Conservation (phyloP, 2,888 invertebrate species). For the Cerastis leucographa region DNA sequence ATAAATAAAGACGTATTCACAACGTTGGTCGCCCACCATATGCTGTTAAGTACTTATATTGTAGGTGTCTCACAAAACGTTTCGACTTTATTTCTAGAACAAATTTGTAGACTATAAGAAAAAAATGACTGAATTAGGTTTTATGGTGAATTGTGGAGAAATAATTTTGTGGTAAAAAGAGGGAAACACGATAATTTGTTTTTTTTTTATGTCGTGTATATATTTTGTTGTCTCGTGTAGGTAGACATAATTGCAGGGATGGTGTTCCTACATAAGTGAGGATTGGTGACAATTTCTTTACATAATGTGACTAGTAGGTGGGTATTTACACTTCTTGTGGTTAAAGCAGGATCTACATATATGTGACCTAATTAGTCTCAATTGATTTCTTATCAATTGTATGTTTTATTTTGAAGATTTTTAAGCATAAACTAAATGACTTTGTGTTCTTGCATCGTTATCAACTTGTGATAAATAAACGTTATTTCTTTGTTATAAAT, state of each 20-base stretch:
- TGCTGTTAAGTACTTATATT: constrained; percentile 70
- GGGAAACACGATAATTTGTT: neutral
- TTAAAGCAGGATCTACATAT: neutral
- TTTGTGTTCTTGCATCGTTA: neutral
- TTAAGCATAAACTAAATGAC: neutral
- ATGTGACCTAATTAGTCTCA: neutral
- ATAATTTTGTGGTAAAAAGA: constrained; percentile 33
- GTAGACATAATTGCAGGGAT: neutral
- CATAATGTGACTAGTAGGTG: neutral
- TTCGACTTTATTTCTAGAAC: constrained; percentile 48
- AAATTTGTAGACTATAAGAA: constrained; percentile 24
- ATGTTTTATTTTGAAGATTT: neutral
- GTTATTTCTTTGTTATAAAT: neutral
- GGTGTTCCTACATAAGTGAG: neutral
- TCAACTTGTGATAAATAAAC: neutral
- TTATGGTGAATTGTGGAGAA: neutral
- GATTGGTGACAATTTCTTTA: constrained; percentile 52
- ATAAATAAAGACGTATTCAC: constrained; percentile 85
- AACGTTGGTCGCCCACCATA: constrained; percentile 78
- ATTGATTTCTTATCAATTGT: neutral
- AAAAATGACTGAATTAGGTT: constrained; percentile 26
- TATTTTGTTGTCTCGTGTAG: neutral
- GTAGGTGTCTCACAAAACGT: constrained; percentile 50
- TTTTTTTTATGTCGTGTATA: neutral
- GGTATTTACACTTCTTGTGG: constrained; percentile 2